Percentiles rank a stretch among this genome's conserved stretches.
These are phyloP conservation scores for Microctenopoma steveboyesi DNA, from an alignment of 2,797 vertebrate genomes.

Conservation along the genomic window DNA sequence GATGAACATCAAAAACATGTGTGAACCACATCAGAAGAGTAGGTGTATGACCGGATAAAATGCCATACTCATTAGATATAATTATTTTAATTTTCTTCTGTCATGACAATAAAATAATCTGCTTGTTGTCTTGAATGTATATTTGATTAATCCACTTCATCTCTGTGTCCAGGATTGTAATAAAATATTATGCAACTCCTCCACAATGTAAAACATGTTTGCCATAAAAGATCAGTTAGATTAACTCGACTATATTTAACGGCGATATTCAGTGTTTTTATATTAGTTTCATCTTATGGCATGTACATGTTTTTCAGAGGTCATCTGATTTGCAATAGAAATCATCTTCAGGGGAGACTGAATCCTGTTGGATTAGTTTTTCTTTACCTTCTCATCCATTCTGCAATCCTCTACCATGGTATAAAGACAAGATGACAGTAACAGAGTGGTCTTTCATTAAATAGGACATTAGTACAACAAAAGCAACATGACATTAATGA, in stretches of 20 bases:
- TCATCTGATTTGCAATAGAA: conserved; percentile 27
- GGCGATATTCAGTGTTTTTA: conserved; percentile 29
- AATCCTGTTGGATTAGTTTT: conserved; percentile 6
- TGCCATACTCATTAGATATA: conserved; percentile 8
- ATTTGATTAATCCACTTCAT: conserved; percentile 15
- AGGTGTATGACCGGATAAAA: conserved; percentile 11
- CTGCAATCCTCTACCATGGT: conserved; percentile 37
- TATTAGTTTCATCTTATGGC: conserved; percentile 34
- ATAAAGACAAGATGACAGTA: conserved; percentile 61
- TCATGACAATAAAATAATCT: conserved; percentile 55
- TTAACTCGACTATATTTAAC: conserved; percentile 42
- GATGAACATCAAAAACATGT: conserved; percentile 32
- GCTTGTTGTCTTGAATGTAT: conserved; percentile 17
- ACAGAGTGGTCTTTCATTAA: conserved; percentile 59
- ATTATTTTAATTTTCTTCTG: conserved; percentile 12
- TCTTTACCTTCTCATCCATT: conserved; percentile 22
- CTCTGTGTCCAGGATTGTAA: conserved; percentile 32
- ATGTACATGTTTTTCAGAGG: conserved; percentile 53
- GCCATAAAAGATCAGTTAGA: conserved; percentile 37
- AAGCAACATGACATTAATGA: conserved; percentile 60
- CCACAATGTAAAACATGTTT: conserved; percentile 59
- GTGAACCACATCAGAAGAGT: conserved; percentile 33
- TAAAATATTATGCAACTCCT: conserved; percentile 27
- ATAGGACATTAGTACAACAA: conserved; percentile 41
- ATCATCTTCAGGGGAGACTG: conserved; percentile 30